Base-by-base conservation (phyloP, 2,888 invertebrate species). In the Camptogramma bilineatum region DNA sequence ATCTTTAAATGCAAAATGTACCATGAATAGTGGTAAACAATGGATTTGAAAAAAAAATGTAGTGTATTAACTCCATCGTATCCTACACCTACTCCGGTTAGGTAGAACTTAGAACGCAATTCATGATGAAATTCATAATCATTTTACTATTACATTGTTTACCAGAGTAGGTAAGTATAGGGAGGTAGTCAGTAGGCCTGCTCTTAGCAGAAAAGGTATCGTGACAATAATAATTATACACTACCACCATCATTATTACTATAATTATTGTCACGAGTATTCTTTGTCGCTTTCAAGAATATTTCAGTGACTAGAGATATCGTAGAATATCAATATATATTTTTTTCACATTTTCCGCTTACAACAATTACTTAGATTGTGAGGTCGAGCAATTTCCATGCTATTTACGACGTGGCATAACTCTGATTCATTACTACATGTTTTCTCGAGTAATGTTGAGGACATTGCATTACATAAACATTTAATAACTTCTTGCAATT, bases 371-470 rank as follows among this genome's bases (percentile, higher is more conserved):
- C 66, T 39, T 39, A 13, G 13, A 52, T 57, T 65, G 59, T 77
- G 78, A 79, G 80, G 81, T 70, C 74, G 70, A 72, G 64, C 72
- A 70, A 74, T 78, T 77, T 74, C 66, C 70, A 77, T 70, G 71
- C 71, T 72, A 73, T 74, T 77, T 66, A 62, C 60, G 61, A 58
- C 62, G 28, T 64, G 31, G 62, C 66, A 56, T 74, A 69, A 69
- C 72, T 73, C 62, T 56, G 69, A 71, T 73, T 66, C 70, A 71
- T 74, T 64, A 39, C 10, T 10, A 63, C 66, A 68, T 62, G 66
- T 67, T 70, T 66, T 62, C 60, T 64, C 46, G 19, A 44, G 44
- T 66, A 69, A 64, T 66, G 59, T 51, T 44, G 28, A 50, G 31
- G 54, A 39, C 57, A 59, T 69, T 64, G 42, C 59, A 61, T 66